Percentiles rank a stretch among this genome's conserved stretches.
phyloP scores from a whole-genome alignment of 2,888 invertebrate species.

The Prionchulus punctatus region DNA sequence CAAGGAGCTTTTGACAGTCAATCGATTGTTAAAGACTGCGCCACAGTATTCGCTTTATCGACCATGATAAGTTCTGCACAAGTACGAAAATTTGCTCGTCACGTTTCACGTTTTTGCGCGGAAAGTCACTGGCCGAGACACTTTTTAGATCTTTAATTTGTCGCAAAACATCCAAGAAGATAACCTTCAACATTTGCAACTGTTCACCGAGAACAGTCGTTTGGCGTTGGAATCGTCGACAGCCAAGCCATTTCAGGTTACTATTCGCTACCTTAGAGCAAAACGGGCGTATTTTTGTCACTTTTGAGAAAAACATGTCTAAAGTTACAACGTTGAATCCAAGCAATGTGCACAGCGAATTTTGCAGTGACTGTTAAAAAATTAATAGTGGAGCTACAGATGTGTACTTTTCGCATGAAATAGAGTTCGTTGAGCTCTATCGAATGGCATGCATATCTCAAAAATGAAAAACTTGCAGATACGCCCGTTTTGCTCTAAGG shows the following conservation, averaged over 20 bases:
- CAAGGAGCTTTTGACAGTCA: conserved; percentile 89
- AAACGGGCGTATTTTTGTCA: too few relatives aligned
- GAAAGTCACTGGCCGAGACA: conserved; percentile 3
- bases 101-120: background rate
- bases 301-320: too few relatives aligned
- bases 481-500: too few relatives aligned
- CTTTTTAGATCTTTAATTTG: conserved; percentile 57
- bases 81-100: conserved; percentile 24
- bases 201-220: conserved; percentile 91
- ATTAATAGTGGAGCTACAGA: too few relatives aligned
- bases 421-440: too few relatives aligned
- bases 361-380: too few relatives aligned
- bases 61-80: conserved; percentile 94
- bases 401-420: too few relatives aligned
- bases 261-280: too few relatives aligned
- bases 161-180: conserved; percentile 92
- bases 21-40: conserved; percentile 86
- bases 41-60: conserved; percentile 90
- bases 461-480: too few relatives aligned
- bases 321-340: too few relatives aligned
- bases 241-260: conserved; percentile 55
- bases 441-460: too few relatives aligned
- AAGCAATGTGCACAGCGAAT: too few relatives aligned
- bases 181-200: conserved; percentile 73
- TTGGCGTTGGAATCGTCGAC: conserved; percentile 69